Percentiles rank a stretch among this genome's conserved stretches.
phyloP scores from a whole-genome alignment of 2,888 invertebrate genomes.

The Dynastes tityus region DNA sequence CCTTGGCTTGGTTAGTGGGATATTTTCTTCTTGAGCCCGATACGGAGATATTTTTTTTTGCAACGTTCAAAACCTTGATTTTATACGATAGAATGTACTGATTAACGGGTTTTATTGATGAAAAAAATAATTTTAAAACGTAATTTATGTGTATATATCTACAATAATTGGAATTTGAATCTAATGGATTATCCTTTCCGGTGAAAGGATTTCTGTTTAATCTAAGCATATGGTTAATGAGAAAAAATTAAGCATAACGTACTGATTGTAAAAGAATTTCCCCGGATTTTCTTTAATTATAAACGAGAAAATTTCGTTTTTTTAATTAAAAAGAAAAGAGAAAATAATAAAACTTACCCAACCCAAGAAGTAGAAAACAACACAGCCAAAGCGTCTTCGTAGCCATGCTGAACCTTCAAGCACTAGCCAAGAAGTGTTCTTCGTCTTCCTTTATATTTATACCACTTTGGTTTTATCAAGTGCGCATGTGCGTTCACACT shows the following conservation, averaged over 20 bases:
- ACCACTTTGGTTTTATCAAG: constrained; percentile 64
- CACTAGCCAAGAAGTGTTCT: constrained; percentile 70
- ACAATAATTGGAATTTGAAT: not conserved
- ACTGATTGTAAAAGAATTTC: not conserved
- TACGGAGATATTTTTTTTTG: constrained; percentile 26
- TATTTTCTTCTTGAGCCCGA: constrained; percentile 28
- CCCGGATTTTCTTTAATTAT: not conserved
- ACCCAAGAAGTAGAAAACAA: constrained; percentile 67
- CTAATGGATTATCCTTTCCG: constrained; percentile 20
- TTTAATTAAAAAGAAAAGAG: not conserved
- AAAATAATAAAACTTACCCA: constrained; percentile 66
- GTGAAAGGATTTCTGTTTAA: constrained; percentile 20
- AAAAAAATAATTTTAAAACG: not conserved
- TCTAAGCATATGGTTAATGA: constrained; percentile 21
- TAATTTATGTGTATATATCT: not conserved
- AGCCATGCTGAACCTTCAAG: constrained; percentile 69
- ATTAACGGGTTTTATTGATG: not conserved
- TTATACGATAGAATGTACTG: constrained; percentile 14
- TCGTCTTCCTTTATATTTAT: constrained; percentile 71
- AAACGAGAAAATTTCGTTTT: not conserved
- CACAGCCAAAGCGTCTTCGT: constrained; percentile 70
- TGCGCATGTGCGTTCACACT: constrained; percentile 65
- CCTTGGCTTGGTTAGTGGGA: constrained; percentile 41
- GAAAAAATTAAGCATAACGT: not conserved
- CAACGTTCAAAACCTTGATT: constrained; percentile 26